Evolutionary conservation across 2,797 vertebrate species (phyloP).

Genomic region (Carcharodon carcharias): DNA sequence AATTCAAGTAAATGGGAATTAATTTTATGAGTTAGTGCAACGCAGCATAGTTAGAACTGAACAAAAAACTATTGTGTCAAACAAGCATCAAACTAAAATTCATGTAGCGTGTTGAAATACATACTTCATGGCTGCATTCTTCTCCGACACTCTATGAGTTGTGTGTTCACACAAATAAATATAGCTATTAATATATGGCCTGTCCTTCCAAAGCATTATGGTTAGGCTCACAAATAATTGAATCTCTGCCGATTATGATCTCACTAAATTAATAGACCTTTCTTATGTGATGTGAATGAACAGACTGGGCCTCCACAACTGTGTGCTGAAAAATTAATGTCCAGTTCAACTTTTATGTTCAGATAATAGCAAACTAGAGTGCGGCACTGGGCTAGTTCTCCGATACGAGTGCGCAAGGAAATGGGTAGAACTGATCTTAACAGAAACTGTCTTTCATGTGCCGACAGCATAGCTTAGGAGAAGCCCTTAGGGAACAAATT

Average conservation of each 20-base stretch:
- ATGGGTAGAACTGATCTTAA: slow-evolving; percentile 21
- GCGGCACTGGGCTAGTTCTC: background rate
- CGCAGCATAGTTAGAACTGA: slow-evolving; percentile 54
- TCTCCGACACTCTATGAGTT: background rate
- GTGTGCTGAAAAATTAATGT: slow-evolving; percentile 38
- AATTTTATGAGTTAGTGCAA: slow-evolving; percentile 76
- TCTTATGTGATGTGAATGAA: slow-evolving; percentile 41
- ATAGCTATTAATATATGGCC: slow-evolving; percentile 61
- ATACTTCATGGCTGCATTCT: slow-evolving; percentile 31
- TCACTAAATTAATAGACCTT: slow-evolving; percentile 53
- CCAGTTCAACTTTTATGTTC: slow-evolving; percentile 37
- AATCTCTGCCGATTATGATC: slow-evolving; percentile 60
- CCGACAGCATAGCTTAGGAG: slow-evolving; percentile 8
- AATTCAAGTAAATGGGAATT: slow-evolving; percentile 83
- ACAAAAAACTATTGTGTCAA: slow-evolving; percentile 50
- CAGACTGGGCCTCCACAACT: slow-evolving; percentile 39
- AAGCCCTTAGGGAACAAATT: background rate
- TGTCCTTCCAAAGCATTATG: slow-evolving; percentile 53
- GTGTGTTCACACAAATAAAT: slow-evolving; percentile 59
- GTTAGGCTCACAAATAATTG: slow-evolving; percentile 59
- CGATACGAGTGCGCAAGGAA: background rate
- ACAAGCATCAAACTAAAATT: slow-evolving; percentile 36
- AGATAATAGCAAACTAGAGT: slow-evolving; percentile 29
- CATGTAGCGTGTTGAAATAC: slow-evolving; percentile 33
- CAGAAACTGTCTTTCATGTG: slow-evolving; percentile 23